phyloP scores from a whole-genome alignment of 2,113 vertebrate genomes.

The Rhabdornis inornatus region DNA sequence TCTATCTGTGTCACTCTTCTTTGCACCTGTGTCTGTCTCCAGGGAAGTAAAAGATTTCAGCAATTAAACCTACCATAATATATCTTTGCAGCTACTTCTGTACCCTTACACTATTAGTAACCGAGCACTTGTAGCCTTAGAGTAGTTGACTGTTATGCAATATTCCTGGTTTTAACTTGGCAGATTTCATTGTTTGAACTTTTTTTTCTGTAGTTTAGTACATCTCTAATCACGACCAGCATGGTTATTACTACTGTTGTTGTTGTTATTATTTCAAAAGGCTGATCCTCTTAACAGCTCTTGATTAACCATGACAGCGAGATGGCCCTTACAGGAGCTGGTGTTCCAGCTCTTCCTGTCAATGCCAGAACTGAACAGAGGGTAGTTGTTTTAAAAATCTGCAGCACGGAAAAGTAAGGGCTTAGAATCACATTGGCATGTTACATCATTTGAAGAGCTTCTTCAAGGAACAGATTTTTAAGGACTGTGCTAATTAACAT shows the following conservation, averaged over 20 bases:
- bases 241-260: background rate
- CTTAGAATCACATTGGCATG: background rate
- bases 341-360: background rate
- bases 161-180: background rate
- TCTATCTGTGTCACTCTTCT: background rate
- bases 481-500: background rate
- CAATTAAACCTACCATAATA: background rate
- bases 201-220: background rate
- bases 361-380: background rate
- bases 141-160: background rate
- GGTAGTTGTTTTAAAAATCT: background rate
- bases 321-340: background rate
- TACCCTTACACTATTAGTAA: background rate
- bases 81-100: background rate
- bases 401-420: background rate
- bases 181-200: background rate
- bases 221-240: background rate
- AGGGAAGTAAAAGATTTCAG: background rate
- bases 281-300: background rate
- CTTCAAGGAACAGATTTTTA: conserved; percentile 30
- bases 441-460: background rate
- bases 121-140: background rate
- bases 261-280: background rate
- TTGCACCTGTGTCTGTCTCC: background rate
- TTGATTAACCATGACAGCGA: background rate